Evolutionary conservation across 2,888 invertebrate species (phyloP), one percentile per base, ranked within the genome.

Genomic region (Allophyes oxyacanthae): DNA sequence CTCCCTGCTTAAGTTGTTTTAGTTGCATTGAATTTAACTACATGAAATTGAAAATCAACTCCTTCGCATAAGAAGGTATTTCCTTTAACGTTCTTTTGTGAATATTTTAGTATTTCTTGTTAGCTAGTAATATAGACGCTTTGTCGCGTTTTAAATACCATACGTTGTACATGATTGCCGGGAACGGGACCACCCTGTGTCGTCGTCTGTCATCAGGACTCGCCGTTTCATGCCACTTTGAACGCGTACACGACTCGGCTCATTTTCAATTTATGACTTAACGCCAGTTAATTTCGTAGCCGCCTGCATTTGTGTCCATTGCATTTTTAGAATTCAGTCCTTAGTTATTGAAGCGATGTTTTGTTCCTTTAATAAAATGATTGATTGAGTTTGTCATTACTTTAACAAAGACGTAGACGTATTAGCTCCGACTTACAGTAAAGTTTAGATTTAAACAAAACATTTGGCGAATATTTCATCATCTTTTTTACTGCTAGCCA

Each of bases 251-350:
- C 68, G 63, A 65, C 49, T 65, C 68, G 58, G 62, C 67, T 72
- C 75, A 78, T 81, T 68, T 78, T 72, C 55, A 72, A 82, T 84
- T 83, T 79, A 82, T 72, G 74, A 69, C 65, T 60, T 79, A 73
- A 76, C 79, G 77, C 74, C 65, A 63, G 67, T 67, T 71, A 62
- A 77, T 72, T 79, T 66, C 49, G 50, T 62, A 64, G 43, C 49
- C 40, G 49, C 48, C 48, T 63, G 53, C 62, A 65, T 69, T 66
- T 44, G 58, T 59, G 55, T 42, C 42, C 58, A 54, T 69, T 60
- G 41, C 50, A 38, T 44, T 64, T 65, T 57, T 61, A 54, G 54
- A 64, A 75, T 70, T 61, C 38, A 44, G 42, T 32, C 44, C 54
- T 1, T 55, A 28, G 2, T 20, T 20, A 28, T 43, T 13, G 20